These are phyloP conservation scores for Stictocephala bisonia DNA, from an alignment of 2,888 invertebrate genomes.

Conservation along the genomic window DNA sequence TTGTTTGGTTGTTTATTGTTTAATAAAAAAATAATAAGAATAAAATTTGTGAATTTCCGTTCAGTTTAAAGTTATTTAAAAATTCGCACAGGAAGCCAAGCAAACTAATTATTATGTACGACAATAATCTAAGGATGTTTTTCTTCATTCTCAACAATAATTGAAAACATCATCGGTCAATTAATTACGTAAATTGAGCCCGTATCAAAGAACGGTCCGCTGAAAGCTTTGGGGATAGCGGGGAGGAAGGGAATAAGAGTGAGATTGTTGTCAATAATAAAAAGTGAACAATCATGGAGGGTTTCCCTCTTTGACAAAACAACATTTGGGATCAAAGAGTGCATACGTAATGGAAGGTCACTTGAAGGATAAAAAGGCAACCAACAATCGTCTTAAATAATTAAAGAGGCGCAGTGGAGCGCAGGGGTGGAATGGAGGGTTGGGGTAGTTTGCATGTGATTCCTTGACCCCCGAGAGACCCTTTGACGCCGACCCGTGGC, in stretches of 20 bases:
- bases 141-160: no score
- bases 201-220: slow-evolving; percentile 4
- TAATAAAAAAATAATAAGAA: no score
- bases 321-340: slow-evolving; percentile 34
- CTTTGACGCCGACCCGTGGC: slow-evolving; percentile 31
- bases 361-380: slow-evolving; percentile 29
- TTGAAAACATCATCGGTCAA: neutral
- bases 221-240: no score
- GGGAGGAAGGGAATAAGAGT: neutral
- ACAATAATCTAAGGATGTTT: no score
- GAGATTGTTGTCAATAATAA: slow-evolving; percentile 29
- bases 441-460: slow-evolving; percentile 5
- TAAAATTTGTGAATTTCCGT: no score
- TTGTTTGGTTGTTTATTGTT: no score
- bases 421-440: neutral
- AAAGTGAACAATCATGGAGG: slow-evolving; percentile 36
- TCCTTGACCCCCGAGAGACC: neutral
- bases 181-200: slow-evolving; percentile 17
- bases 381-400: slow-evolving; percentile 40
- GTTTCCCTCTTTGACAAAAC: slow-evolving; percentile 31
- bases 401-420: slow-evolving; percentile 25
- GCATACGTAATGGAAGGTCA: slow-evolving; percentile 38
- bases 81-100: no score
- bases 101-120: no score
- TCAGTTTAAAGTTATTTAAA: no score